Evolutionary conservation across 1,140 invertebrate species (phyloP).

Genomic region (Megalonaias nervosa): DNA sequence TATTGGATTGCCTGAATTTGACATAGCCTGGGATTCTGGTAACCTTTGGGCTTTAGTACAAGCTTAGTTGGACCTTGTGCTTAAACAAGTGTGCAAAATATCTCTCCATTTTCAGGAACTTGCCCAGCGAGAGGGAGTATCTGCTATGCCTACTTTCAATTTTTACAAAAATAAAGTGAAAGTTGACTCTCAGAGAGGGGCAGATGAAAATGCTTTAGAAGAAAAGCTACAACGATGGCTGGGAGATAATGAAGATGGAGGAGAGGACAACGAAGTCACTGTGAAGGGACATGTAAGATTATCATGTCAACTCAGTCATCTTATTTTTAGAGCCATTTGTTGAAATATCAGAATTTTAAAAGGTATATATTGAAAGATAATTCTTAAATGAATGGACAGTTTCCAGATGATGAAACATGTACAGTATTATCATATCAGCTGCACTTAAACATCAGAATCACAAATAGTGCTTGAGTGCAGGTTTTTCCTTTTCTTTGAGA

Average conservation of each 20-base stretch:
- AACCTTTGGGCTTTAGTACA: background rate
- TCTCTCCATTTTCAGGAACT: slow-evolving; percentile 76
- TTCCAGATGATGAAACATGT: too few species aligned
- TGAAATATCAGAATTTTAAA: too few species aligned
- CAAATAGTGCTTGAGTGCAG: too few species aligned
- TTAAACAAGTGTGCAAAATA: background rate
- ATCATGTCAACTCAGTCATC: too few species aligned
- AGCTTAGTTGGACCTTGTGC: background rate
- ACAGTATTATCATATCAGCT: too few species aligned
- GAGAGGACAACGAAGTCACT: slow-evolving; percentile 47
- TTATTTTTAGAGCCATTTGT: too few species aligned
- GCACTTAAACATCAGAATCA: too few species aligned
- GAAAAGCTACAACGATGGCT: slow-evolving; percentile 92
- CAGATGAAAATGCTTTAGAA: slow-evolving; percentile 85
- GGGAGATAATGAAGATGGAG: slow-evolving; percentile 75
- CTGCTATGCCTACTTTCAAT: slow-evolving; percentile 98
- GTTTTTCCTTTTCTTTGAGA: too few species aligned
- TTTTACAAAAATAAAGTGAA: slow-evolving; percentile 87
- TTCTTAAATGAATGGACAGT: too few species aligned
- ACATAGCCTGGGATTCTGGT: background rate
- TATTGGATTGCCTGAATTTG: background rate
- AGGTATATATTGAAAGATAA: too few species aligned
- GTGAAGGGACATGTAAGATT: slow-evolving; percentile 81
- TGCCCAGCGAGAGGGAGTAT: slow-evolving; percentile 87
- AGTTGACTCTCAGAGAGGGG: slow-evolving; percentile 71